Base-by-base conservation (phyloP, 2,113 vertebrate species). In the Gymnorhina tibicen region DNA sequence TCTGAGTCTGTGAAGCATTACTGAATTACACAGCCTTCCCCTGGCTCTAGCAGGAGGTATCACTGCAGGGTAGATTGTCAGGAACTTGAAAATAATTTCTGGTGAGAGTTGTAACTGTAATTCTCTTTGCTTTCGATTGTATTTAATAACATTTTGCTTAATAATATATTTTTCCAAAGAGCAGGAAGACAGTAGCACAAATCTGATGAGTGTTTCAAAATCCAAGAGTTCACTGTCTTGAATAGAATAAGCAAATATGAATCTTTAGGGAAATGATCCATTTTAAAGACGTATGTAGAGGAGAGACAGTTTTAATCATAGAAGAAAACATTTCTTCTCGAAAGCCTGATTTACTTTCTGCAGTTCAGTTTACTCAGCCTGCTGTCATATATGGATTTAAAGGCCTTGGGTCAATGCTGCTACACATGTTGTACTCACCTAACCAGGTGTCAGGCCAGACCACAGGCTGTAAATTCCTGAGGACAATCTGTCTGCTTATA, bases 381-480 rank as follows among this genome's bases (percentile, higher is more conserved):
- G n/a, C 86, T 88, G 55, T 67, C 50, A 8, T 52, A 30, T 11
- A 16, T 76, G 67, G 50, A 75, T 89, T 96, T 91, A 89, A 81
- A 87, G 66, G 50, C 77, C n/a, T 46, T 78, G 12, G 44, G 62
- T 91, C 87, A 91, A 20, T 69, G 78, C 89, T 82, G 80, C 62
- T 87, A 42, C 69, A 67, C 37, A 23, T 44, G 67, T 26, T 68
- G n/a, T 37, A 41, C 59, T 87, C 87, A 73, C 78, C 63, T 89
- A 85, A 91, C 80, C 87, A 78, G 87, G 85, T 93, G 81, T 76
- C 59, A 76, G 84, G 78, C 74, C 78, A 72, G 70, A 85, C 58
- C 46, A 63, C 66, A 47, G 87, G 46, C 79, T 88, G 79, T 87
- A 91, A 90, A 94, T 94, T 85, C 70, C 64, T 79, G 46, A 91